Evolutionary conservation across 2,113 vertebrate genomes (phyloP), one percentile per base, ranked within the genome.

Genomic region (Pollachius pollachius): DNA sequence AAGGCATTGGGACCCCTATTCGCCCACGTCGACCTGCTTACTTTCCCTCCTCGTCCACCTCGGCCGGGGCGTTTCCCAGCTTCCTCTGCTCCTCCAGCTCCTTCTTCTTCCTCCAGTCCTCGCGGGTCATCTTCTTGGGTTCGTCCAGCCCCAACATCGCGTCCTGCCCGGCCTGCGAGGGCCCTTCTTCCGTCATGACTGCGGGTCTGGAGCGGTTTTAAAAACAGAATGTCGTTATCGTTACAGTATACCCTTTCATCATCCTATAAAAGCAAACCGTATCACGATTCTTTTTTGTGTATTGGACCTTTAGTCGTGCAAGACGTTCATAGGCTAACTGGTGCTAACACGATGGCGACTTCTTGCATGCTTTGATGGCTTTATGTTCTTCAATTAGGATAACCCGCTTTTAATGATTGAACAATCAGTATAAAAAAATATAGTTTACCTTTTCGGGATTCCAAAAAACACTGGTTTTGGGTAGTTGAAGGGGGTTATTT

Each of bases 61-160:
- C 97, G 74, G 97, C 97, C 15, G 96, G 97, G 6, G 96, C 97
- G 79, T 99, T 99, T 75, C 97, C 97, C 41, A 99, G 80, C 70
- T 99, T 99, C 57, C 96, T 91, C 81, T 99, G 97, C 68, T 99
- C 97, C 88, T 99, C 97, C 52, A 99, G 78, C 62, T 99, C 97
- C 67, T 99, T 99, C 85, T 98, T 99, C 84, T 98, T 99, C 76
- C 97, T 96, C 97, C 97, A 99, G 70, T 99, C 97, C 79, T 99
- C 96, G 70, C 96, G 87, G 0, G 95, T 98, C 96, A 99, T 98
- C 80, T 99, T 99, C 80, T 98, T 98, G 37, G 97, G 97, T 19
- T 99, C 96, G 78, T 99, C 96, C 74, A 98, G 88, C 69, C 92
- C 94, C 74, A 96, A 88, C 8, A 95, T 92, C 21, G 89, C 95